Evolutionary conservation across 2,797 vertebrate species (phyloP).

Genomic region (Champsocephalus gunnari): DNA sequence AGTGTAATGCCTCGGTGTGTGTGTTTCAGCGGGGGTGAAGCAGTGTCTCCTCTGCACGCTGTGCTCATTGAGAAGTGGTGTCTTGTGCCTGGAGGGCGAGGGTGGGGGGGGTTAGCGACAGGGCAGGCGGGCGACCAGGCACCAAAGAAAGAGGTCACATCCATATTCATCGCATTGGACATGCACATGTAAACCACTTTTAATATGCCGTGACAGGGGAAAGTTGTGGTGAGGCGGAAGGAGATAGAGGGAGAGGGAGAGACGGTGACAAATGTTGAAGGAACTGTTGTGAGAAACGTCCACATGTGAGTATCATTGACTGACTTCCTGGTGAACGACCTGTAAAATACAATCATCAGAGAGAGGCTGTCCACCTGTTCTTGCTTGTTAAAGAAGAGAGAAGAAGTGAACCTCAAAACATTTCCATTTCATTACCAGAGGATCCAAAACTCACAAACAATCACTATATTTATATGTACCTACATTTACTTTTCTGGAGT

Average conservation of each 20-base stretch:
- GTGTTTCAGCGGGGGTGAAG: slow-evolving; percentile 54
- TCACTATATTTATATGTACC: neutral
- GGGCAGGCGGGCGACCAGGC: slow-evolving; percentile 86
- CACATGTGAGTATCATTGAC: slow-evolving; percentile 63
- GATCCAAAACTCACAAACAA: too few species aligned
- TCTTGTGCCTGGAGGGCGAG: slow-evolving; percentile 83
- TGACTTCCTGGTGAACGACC: slow-evolving; percentile 50
- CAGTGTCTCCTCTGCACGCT: slow-evolving; percentile 90
- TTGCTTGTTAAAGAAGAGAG: neutral
- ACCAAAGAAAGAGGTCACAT: slow-evolving; percentile 98
- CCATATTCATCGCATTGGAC: slow-evolving; percentile 99
- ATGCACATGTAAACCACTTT: slow-evolving; percentile 97
- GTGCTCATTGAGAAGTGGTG: slow-evolving; percentile 95
- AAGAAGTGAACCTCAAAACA: neutral
- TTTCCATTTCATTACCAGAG: neutral
- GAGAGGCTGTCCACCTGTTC: slow-evolving; percentile 1
- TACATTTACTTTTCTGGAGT: neutral
- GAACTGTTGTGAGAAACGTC: slow-evolving; percentile 71
- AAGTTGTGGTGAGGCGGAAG: slow-evolving; percentile 85
- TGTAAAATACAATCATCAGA: slow-evolving; percentile 36
- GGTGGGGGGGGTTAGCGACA: slow-evolving; percentile 86
- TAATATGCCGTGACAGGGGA: slow-evolving; percentile 97
- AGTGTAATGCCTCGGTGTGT: slow-evolving; percentile 20
- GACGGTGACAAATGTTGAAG: slow-evolving; percentile 57
- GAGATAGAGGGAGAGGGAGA: slow-evolving; percentile 77